Percentiles rank a stretch among this genome's conserved stretches.
Conservation (phyloP, 1,140 invertebrate species). For the Brachionus rotundiformis region DNA sequence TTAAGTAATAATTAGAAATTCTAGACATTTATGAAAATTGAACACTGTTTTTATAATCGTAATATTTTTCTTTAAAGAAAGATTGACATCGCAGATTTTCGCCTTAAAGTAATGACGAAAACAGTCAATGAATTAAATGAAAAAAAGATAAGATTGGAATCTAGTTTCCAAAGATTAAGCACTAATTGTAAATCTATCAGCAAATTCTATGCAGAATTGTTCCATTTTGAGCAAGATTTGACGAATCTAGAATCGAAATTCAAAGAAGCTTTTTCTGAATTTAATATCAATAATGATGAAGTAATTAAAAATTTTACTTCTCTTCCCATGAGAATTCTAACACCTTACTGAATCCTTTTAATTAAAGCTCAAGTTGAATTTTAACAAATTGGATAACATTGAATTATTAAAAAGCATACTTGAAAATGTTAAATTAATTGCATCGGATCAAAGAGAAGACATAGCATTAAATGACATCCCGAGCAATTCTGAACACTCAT, state of each 20-base stretch:
- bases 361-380: constrained; percentile 40
- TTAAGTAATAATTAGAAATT: background rate
- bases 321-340: background rate
- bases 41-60: background rate
- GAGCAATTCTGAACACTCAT: background rate
- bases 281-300: constrained; percentile 32
- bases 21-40: background rate
- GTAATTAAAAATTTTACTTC: constrained; percentile 3
- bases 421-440: constrained; percentile 39
- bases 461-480: background rate
- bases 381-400: background rate
- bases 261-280: constrained; percentile 34
- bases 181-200: background rate
- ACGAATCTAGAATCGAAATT: background rate
- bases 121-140: background rate
- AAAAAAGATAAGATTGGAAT: background rate
- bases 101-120: background rate
- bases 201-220: background rate
- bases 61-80: constrained; percentile 12
- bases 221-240: background rate
- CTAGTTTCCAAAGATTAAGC: background rate
- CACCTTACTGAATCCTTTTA: constrained; percentile 15
- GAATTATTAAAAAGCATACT: background rate
- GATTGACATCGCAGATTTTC: constrained; percentile 24
- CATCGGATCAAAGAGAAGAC: background rate